Base-by-base conservation (phyloP, 2,113 vertebrate genomes). In the Saccopteryx bilineata region DNA sequence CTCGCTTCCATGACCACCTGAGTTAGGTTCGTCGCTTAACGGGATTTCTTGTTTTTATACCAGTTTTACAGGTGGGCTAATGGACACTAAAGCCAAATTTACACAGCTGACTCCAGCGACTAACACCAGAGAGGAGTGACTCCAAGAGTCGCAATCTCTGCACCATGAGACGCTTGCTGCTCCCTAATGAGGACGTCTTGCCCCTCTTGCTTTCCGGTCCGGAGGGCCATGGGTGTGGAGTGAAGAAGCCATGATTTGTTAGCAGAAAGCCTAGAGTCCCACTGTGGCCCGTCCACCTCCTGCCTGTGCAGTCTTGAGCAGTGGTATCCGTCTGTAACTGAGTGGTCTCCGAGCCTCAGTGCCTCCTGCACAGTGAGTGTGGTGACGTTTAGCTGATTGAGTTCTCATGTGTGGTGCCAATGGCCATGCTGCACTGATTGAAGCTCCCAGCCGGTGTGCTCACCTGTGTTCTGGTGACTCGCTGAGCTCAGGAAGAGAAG, bases 361-460 rank as follows among this genome's bases (percentile, higher is more conserved):
- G 52, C 78, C 58, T 86, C 33, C 79, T 80, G 23, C 65, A n/a
- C 19, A 18, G 52, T 24, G 28, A 21, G 3, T 46, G 2, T 48
- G 93, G 28, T 5, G 9, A 48, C 2, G 1, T 28, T 39, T 31
- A 54, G 7, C 18, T 3, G 18, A 33, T 75, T 9, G 10, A 11
- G 50, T 56, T 18, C 15, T 7, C 56, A 60, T 0, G 2, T 46
- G 60, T 9, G n/a, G 17, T 0, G 12, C 39, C 11, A 1, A 4
- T 2, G 9, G n/a, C 14, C 9, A 1, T 10, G 50, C 52, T 61
- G 3, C 9, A 0, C 21, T 46, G 15, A 58, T 2, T 0, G 48
- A 33, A 28, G 17, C n/a, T 15, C 18, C 60, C 0, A 2, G 56
- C 28, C 7, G 17, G 31, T 19, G 13, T 6, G 9, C 24, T 46